A percentile compares a stretch with the other conserved stretches of the same genome.
These are phyloP conservation scores for Drosophila rhopaloa DNA, from an alignment of 1,140 invertebrate genomes.

Conservation along the genomic window DNA sequence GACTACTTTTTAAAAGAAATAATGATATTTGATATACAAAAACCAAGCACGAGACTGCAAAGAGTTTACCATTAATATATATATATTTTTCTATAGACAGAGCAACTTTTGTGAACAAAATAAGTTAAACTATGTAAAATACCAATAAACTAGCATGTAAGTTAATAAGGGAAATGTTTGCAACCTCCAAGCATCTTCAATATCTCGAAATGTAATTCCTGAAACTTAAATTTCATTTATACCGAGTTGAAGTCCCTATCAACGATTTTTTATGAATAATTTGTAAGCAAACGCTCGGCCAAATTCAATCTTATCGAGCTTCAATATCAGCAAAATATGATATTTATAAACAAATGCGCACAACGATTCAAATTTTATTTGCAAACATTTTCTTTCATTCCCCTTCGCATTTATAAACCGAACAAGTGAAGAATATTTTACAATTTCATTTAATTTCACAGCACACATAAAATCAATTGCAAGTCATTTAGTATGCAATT, in stretches of 20 bases:
- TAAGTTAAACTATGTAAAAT: constrained; percentile 33
- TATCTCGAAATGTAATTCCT: constrained; percentile 9
- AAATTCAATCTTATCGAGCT: constrained; percentile 14
- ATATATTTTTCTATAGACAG: constrained; percentile 38
- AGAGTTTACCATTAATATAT: constrained; percentile 29
- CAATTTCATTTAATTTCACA: constrained; percentile 12
- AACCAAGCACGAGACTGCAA: constrained; percentile 68
- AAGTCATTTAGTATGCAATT: constrained; percentile 65
- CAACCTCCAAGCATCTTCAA: constrained; percentile 1
- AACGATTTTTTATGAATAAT: constrained; percentile 14
- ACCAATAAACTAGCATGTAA: constrained; percentile 37
- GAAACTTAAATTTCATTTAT: constrained; percentile 5
- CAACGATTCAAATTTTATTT: constrained; percentile 22
- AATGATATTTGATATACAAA: constrained; percentile 48
- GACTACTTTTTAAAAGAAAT: constrained; percentile 78
- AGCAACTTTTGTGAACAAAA: constrained; percentile 50
- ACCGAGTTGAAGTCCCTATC: constrained; percentile 9
- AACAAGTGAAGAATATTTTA: constrained; percentile 13
- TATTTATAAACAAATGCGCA: constrained; percentile 26
- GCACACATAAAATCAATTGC: constrained; percentile 40
- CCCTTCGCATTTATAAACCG: constrained; percentile 2
- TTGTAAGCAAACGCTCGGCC: constrained; percentile 14
- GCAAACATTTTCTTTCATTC: constrained; percentile 33
- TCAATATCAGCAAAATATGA: constrained; percentile 14
- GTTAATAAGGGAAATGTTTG: constrained; percentile 15